Conservation (phyloP, 2,888 invertebrate species). For the Leptopterna dolabrata region DNA sequence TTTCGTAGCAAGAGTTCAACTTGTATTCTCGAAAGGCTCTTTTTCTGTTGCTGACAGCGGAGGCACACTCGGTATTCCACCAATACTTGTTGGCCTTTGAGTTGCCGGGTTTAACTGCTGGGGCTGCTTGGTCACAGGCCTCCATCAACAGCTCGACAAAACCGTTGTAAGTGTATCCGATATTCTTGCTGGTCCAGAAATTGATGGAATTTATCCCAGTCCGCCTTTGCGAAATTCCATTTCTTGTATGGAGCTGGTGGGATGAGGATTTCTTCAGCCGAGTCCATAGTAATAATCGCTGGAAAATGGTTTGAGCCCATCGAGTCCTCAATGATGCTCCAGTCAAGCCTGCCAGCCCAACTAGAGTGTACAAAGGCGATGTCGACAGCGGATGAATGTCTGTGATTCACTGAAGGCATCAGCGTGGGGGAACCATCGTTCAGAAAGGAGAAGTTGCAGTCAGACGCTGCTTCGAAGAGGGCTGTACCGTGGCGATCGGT, state of each 20-base stretch:
- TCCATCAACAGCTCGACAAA: neutral
- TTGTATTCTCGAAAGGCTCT: neutral
- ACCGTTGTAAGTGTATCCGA: neutral
- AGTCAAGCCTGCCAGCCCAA: neutral
- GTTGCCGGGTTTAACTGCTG: neutral
- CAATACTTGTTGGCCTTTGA: constrained; percentile 4
- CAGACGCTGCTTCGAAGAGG: neutral
- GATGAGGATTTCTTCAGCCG: neutral
- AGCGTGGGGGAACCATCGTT: neutral
- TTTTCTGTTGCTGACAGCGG: neutral
- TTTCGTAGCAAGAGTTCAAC: neutral
- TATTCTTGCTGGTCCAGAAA: neutral
- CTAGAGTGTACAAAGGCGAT: neutral
- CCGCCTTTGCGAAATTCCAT: neutral
- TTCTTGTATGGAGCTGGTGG: neutral
- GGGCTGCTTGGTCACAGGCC: neutral
- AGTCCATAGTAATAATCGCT: neutral
- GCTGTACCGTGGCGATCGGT: neutral
- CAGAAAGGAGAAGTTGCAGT: neutral
- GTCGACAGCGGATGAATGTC: neutral
- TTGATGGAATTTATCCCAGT: constrained; percentile 10
- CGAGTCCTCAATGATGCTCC: neutral
- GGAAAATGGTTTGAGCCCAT: constrained; percentile 4
- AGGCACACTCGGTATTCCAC: neutral
- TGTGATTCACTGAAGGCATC: neutral